Base-by-base conservation (phyloP, 2,797 vertebrate genomes). In the Enoplosus armatus region DNA sequence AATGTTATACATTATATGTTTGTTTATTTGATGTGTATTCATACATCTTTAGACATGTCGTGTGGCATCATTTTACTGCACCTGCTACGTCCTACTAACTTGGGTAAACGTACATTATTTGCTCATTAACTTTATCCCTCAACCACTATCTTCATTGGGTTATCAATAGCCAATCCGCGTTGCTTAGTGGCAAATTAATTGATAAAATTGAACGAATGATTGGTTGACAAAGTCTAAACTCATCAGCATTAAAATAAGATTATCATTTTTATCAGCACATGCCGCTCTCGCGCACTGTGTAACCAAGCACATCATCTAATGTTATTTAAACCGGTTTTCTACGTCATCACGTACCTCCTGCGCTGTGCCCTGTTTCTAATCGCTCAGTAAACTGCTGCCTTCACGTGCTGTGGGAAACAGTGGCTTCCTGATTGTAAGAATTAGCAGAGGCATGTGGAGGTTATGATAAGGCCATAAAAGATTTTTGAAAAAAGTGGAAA, bases 331-430 rank as follows among this genome's bases (percentile, higher is more conserved):
- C 72, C 31, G 22, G 76, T 39, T 77, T 26, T 29, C 3, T 0
- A 75, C 82, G 84, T 86, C 84, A 87, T 81, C 75, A 72, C 47
- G 56, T 55, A 53, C 54, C 10, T 31, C 4, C 26, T 26, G 61
- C 33, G 37, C 55, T 35, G 22, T 41, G 24, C 10, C 33, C 22
- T 31, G 58, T 51, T 12, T 31, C 48, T 73, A 77, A 80, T 75
- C 51, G 0, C 56, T 26, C 24, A 7, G 51, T 59, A 18, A 70
- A 69, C 24, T 77, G 90, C 33, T 89, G 79, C 90, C 45, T 93
- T 91, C 80, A 90, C 10, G 85, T 72, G 26, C 69, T 45, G 11
- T 64, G 11, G 61, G 66, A 77, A 78, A 72, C 18, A 4, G 1
- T 4, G 18, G 0, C 0, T 33, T 3, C 5, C 29, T 6, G 2